Base-by-base conservation (phyloP, 2,797 vertebrate species). In the Amniataba percoides region DNA sequence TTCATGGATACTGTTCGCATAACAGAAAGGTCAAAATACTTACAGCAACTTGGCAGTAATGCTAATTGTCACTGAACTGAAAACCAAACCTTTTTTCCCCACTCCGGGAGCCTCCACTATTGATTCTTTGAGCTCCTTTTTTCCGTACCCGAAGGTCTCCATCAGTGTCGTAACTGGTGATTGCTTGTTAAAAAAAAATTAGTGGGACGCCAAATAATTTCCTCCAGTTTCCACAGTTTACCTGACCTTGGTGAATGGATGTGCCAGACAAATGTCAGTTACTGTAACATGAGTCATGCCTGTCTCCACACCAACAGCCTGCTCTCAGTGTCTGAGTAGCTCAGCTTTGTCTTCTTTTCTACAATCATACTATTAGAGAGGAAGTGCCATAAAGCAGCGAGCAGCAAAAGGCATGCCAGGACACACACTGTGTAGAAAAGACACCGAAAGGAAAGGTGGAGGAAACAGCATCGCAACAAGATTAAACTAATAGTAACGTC, bases 151-250 rank as follows among this genome's bases (percentile, higher is more conserved):
- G 52, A 57, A 65, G 15, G 19, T 74, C 66, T 75, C 55, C 60
- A 45, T 80, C 76, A 64, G 19, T 68, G 67, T 70, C 4, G 0
- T 21, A 71, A 78, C 36, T 60, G 21, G 18, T 48, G 25, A 77
- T 60, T 39, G 7, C 56, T 71, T 62, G 55, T 87, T 79, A 74
- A 77, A 85, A 69, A 27, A 31, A 31, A 81, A 69, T 60, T 78
- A 81, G 39, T 61, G 34, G 46, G 73, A 82, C 79, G 78, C 62
- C 57, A 77, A 76, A 66, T 81, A 5, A 65, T 82, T 82, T 84
- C 75, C 87, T 88, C 56, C 55, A 75, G 71, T 93, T 87, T 90
- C 78, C 84, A 74, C 56, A 52, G 63, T 82, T 87, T 85, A 88
- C 74, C 73, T 87, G 81, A 82, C 61, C 73, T 62, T 48, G 66